A percentile compares a stretch with the other conserved stretches of the same genome.
phyloP scores from a whole-genome alignment of 1,140 invertebrate genomes.

The Bombyx mandarina region DNA sequence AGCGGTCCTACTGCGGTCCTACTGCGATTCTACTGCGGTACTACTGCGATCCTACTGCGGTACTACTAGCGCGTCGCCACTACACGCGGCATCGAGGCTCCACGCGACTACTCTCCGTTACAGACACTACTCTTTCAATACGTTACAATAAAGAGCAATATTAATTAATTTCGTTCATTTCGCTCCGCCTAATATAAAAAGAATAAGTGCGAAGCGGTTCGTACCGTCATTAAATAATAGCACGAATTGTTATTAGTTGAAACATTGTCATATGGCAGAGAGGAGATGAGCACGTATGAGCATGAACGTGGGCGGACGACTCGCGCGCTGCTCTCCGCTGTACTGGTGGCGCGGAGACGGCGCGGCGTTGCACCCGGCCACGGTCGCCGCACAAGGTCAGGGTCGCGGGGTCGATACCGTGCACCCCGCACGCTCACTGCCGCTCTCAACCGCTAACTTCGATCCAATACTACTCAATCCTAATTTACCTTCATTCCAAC shows the following conservation, averaged over 20 bases:
- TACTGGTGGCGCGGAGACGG: neutral
- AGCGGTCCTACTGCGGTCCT: too few relatives aligned
- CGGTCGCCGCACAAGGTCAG: neutral
- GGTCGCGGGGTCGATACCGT: constrained; percentile 2
- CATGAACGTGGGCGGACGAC: neutral
- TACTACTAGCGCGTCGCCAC: neutral
- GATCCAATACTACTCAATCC: neutral
- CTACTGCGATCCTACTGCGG: too few relatives aligned
- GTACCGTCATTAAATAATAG: neutral
- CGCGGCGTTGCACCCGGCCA: neutral
- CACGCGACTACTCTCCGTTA: neutral
- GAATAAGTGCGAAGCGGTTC: neutral
- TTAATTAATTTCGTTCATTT: too few relatives aligned
- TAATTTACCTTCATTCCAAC: too few relatives aligned
- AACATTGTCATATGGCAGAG: neutral
- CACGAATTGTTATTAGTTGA: neutral
- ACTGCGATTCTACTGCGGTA: too few relatives aligned
- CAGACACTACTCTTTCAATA: too few relatives aligned
- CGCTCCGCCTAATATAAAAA: too few relatives aligned
- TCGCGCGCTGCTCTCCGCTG: neutral
- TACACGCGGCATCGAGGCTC: neutral
- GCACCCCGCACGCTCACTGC: neutral
- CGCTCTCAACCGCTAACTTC: neutral
- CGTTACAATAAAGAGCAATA: too few relatives aligned
- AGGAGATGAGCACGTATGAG: neutral